Conservation (phyloP, 2,797 vertebrate species). For the Sebastes melanostomus region DNA sequence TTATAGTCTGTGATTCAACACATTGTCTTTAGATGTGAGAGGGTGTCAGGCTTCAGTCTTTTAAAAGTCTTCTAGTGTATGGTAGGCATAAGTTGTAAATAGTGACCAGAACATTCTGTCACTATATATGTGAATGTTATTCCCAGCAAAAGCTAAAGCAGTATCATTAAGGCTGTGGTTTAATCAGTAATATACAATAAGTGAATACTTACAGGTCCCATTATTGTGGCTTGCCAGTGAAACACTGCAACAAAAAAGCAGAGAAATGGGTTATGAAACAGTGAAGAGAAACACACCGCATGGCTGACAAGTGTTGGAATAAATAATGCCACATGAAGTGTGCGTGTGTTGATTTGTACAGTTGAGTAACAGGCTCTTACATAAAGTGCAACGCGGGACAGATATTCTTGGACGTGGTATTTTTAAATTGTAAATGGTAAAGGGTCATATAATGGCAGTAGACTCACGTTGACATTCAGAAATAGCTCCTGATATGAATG, state of each 20-base stretch:
- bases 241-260: conserved; percentile 79
- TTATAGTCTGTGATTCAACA: too few relatives aligned
- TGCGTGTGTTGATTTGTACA: conserved; percentile 13
- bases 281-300: neutral
- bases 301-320: neutral
- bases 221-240: conserved; percentile 89
- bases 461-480: neutral
- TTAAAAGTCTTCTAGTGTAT: too few relatives aligned
- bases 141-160: neutral
- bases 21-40: too few relatives aligned
- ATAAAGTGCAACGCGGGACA: conserved; percentile 1
- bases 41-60: too few relatives aligned
- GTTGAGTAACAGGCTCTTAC: conserved; percentile 19
- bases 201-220: conserved; percentile 84
- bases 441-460: neutral
- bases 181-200: neutral
- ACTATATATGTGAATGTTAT: neutral
- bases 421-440: neutral
- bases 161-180: neutral
- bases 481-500: neutral
- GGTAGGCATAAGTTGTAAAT: neutral
- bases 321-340: conserved; percentile 17
- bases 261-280: conserved; percentile 60
- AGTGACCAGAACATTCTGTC: neutral
- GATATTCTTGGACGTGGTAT: neutral